Evolutionary conservation across 1,140 invertebrate species (phyloP).

Genomic region (Drosophila lacertosa): DNA sequence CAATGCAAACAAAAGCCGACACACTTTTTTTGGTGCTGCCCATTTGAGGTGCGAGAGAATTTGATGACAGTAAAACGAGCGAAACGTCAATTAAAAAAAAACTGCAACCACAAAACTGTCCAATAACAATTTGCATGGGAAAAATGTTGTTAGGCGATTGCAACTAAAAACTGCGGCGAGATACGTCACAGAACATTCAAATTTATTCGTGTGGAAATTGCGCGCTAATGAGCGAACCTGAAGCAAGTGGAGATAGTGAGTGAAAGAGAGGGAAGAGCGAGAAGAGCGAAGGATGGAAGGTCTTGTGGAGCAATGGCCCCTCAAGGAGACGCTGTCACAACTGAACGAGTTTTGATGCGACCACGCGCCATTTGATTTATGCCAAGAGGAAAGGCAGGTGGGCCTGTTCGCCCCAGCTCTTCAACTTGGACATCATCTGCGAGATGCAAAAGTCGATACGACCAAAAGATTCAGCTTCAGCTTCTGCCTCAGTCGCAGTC

Average conservation of each 20-base stretch:
- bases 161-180: slow-evolving; percentile 50
- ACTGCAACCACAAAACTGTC: neutral
- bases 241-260: neutral
- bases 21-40: slow-evolving; percentile 31
- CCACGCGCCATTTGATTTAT: slow-evolving; percentile 75
- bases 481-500: neutral
- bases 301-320: neutral
- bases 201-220: slow-evolving; percentile 74
- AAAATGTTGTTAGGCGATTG: slow-evolving; percentile 60
- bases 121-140: slow-evolving; percentile 8
- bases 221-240: slow-evolving; percentile 56
- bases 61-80: slow-evolving; percentile 75
- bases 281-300: neutral
- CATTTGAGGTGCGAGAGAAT: slow-evolving; percentile 40
- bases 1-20: slow-evolving; percentile 28
- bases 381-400: slow-evolving; percentile 40
- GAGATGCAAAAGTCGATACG: slow-evolving; percentile 30
- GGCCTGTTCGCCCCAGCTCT: slow-evolving; percentile 19
- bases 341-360: slow-evolving; percentile 63
- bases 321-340: slow-evolving; percentile 14
- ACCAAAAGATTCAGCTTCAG: neutral
- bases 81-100: slow-evolving; percentile 70
- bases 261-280: neutral
- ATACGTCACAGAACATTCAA: slow-evolving; percentile 79
- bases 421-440: slow-evolving; percentile 7